Conservation (phyloP, 2,113 vertebrate species). For the Megaceryle maxima region DNA sequence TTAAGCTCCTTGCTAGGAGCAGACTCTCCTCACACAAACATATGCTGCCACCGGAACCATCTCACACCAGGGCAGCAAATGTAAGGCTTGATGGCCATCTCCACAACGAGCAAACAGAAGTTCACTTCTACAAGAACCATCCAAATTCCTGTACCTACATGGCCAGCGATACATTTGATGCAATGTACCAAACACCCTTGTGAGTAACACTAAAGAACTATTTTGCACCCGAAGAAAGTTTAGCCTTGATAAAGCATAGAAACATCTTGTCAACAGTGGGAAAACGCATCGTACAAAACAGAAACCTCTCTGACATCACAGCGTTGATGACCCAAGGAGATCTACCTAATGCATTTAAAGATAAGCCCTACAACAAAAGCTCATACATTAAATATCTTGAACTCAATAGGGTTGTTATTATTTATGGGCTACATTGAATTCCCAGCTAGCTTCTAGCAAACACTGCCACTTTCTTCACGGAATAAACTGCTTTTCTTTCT, state of each 20-base stretch:
- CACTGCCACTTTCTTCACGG: background rate
- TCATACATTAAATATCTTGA: background rate
- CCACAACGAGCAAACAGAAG: background rate
- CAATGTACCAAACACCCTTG: background rate
- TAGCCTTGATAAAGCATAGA: background rate
- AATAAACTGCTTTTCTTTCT: background rate
- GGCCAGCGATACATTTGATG: rapidly evolving
- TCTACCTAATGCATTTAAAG: background rate
- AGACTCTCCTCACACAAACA: background rate
- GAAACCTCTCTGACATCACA: background rate
- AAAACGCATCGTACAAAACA: background rate
- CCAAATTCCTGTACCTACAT: rapidly evolving
- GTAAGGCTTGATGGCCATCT: background rate
- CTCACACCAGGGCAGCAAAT: rapidly evolving
- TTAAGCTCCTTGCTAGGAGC: background rate
- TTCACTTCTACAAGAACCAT: background rate
- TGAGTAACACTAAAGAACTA: background rate
- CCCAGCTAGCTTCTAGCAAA: background rate
- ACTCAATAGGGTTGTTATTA: background rate
- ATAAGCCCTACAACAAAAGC: background rate
- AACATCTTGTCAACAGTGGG: background rate
- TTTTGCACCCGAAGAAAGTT: background rate
- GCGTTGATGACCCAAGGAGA: background rate
- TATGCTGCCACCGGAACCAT: background rate
- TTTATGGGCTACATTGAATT: background rate